These are phyloP conservation scores for Psittacula derbiana DNA, from an alignment of 2,797 vertebrate genomes.

Conservation along the genomic window DNA sequence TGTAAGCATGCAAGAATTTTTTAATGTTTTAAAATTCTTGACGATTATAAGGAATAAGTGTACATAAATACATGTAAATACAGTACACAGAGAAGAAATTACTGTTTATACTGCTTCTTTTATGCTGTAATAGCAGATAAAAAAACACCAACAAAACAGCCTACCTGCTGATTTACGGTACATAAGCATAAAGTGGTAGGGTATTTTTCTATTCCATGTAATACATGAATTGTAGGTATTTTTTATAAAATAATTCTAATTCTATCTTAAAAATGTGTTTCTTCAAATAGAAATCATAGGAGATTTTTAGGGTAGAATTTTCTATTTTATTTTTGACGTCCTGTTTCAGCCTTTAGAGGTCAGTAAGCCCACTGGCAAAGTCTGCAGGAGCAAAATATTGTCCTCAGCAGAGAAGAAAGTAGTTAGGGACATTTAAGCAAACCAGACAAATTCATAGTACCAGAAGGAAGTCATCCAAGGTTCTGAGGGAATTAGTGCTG, in stretches of 20 bases:
- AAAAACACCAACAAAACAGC: not conserved
- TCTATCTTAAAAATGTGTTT: not conserved
- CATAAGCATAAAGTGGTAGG: not conserved
- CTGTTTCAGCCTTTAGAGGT: not conserved
- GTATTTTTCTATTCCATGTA: not conserved
- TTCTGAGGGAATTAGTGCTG: not conserved
- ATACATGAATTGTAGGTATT: not conserved
- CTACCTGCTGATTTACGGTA: not conserved
- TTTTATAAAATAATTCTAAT: not conserved
- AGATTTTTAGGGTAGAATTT: not conserved
- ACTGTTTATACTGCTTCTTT: not conserved
- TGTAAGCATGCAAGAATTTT: not conserved
- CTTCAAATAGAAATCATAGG: not conserved
- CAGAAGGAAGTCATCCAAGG: not conserved
- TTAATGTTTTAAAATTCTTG: not conserved
- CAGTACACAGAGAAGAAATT: not conserved
- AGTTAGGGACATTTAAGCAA: not conserved
- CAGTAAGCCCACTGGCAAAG: not conserved
- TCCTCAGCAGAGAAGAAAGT: not conserved
- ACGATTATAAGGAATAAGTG: not conserved
- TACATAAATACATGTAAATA: not conserved
- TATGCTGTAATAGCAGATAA: slow-evolving; percentile 7
- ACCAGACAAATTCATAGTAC: not conserved
- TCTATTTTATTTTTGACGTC: not conserved
- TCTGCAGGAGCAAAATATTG: not conserved